Conservation (phyloP, 2,797 vertebrate genomes). For the Helicolenus hilgendorfi region DNA sequence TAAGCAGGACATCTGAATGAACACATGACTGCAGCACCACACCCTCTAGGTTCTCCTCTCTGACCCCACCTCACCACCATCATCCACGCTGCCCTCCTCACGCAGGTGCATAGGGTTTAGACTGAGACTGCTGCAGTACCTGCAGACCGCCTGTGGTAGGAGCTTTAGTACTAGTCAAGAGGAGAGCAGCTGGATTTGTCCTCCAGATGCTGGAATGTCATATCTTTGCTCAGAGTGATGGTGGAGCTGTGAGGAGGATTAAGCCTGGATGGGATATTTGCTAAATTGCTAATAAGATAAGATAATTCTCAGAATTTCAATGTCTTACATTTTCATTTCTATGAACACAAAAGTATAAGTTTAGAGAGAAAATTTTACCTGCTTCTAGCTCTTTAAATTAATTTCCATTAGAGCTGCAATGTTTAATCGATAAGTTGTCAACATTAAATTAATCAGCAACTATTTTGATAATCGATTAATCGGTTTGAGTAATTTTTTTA, state of each 20-base stretch:
- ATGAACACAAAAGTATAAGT: too few relatives aligned
- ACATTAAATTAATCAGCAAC: too few relatives aligned
- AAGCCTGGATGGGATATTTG: not conserved
- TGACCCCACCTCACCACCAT: not conserved
- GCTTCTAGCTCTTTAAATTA: not conserved
- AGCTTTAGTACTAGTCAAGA: constrained; percentile 21
- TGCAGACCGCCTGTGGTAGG: constrained; percentile 38
- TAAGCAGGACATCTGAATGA: constrained; percentile 3
- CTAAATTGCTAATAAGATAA: not conserved
- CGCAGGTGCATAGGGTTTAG: constrained; percentile 9
- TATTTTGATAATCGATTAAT: too few relatives aligned
- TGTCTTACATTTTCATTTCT: not conserved
- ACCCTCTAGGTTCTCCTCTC: constrained; percentile 5
- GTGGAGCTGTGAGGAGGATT: constrained; percentile 10
- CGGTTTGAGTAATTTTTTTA: too few relatives aligned
- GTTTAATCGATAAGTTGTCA: too few relatives aligned
- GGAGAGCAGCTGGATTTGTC: constrained; percentile 53
- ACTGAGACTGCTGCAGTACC: constrained; percentile 44
- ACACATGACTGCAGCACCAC: constrained; percentile 43
- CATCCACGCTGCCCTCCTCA: not conserved
- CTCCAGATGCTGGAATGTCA: constrained; percentile 67
- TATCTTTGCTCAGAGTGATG: constrained; percentile 29
- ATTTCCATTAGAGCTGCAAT: not conserved
- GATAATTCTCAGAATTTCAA: not conserved
- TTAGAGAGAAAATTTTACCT: not conserved